Conservation (phyloP, 2,888 invertebrate genomes). For the Hydroisotoma schaefferi region DNA sequence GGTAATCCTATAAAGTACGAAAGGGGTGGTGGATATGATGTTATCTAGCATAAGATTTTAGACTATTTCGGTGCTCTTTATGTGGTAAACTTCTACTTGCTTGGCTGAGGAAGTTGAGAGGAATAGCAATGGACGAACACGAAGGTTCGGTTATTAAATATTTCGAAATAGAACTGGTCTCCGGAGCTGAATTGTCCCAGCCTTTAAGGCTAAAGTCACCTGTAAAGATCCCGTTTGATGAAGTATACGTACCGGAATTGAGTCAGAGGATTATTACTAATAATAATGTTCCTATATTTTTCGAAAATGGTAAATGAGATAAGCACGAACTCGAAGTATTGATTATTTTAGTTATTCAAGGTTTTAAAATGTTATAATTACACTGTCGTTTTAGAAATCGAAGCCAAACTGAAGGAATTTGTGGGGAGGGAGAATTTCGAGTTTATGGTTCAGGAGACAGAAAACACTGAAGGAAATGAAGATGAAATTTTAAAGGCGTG, state of each 20-base stretch:
- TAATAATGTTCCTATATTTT: conserved; percentile 66
- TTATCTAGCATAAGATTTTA: too few relatives aligned
- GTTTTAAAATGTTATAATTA: neutral
- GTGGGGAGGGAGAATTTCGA: conserved; percentile 64
- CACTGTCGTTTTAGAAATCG: conserved; percentile 57
- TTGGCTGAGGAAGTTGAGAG: too few relatives aligned
- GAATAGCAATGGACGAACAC: too few relatives aligned
- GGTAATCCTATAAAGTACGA: too few relatives aligned
- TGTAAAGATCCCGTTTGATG: conserved; percentile 61
- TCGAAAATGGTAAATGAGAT: conserved; percentile 60
- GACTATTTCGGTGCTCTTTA: too few relatives aligned
- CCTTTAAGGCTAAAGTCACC: conserved; percentile 59
- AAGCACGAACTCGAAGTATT: neutral
- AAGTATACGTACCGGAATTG: conserved; percentile 60
- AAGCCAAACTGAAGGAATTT: conserved; percentile 62
- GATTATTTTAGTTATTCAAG: neutral
- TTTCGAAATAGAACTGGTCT: too few relatives aligned
- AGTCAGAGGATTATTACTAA: conserved; percentile 64
- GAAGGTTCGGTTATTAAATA: too few relatives aligned
- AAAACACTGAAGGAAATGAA: conserved; percentile 63
- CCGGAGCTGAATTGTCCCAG: too few relatives aligned
- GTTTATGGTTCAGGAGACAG: conserved; percentile 65
- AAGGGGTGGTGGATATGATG: too few relatives aligned
- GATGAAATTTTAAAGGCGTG: conserved; percentile 74
- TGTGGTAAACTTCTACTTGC: too few relatives aligned